Conservation (phyloP, 1,140 invertebrate species). For the Coboldia fuscipes region DNA sequence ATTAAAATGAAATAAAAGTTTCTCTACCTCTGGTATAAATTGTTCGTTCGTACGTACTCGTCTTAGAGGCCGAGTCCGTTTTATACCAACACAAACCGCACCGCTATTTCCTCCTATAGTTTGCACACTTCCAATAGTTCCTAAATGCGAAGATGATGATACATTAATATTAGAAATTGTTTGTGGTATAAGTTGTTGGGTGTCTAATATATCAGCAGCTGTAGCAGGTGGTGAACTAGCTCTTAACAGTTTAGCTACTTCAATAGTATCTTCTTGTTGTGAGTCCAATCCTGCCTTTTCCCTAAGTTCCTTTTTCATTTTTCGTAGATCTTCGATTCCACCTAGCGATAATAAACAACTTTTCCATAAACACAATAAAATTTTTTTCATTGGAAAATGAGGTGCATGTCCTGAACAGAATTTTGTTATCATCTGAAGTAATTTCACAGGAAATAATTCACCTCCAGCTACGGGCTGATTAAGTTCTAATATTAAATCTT, state of each 20-base stretch:
- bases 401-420: constrained; percentile 87
- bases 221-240: constrained; percentile 86
- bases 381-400: constrained; percentile 96
- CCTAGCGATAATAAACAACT: constrained; percentile 75
- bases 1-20: constrained; percentile 5
- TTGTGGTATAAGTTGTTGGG: constrained; percentile 63
- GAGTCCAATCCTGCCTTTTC: constrained; percentile 29
- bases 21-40: constrained; percentile 7
- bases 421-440: constrained; percentile 82
- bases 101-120: too few species aligned
- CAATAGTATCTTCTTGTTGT: constrained; percentile 77
- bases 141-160: too few species aligned
- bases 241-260: constrained; percentile 80
- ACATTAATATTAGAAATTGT: too few species aligned
- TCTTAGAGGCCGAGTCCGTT: constrained; percentile 29
- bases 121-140: too few species aligned
- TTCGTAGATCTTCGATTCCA: constrained; percentile 59
- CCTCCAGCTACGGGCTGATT: constrained; percentile 37
- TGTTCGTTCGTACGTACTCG: constrained; percentile 24
- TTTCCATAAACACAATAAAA: constrained; percentile 91
- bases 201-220: constrained; percentile 77
- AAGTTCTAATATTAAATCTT: too few species aligned
- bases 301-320: constrained; percentile 33
- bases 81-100: too few species aligned
- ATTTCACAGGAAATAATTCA: constrained; percentile 67